Evolutionary conservation across 1,140 invertebrate species (phyloP).

Genomic region (Nebria ingens): DNA sequence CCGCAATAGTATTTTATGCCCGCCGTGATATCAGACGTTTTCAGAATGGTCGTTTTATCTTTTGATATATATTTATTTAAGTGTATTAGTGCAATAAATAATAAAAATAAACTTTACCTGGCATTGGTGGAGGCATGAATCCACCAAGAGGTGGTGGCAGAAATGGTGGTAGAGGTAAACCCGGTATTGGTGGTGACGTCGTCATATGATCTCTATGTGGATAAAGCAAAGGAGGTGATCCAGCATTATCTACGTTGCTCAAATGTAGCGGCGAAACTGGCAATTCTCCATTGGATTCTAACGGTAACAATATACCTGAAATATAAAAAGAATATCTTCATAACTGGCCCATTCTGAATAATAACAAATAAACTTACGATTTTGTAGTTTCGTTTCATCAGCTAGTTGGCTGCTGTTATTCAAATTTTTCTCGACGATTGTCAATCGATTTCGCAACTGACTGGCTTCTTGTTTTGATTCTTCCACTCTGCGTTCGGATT

Average conservation of each 20-base stretch:
- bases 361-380: too few species aligned
- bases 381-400: constrained; percentile 27
- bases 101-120: too few species aligned
- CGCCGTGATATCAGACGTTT: constrained; percentile 29
- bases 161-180: constrained; percentile 31
- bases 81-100: too few species aligned
- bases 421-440: constrained; percentile 44
- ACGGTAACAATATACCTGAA: constrained; percentile 27
- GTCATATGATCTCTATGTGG: constrained; percentile 33
- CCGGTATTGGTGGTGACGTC: constrained; percentile 40
- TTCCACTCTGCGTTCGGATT: constrained; percentile 63
- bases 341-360: too few species aligned
- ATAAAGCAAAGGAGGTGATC: constrained; percentile 38
- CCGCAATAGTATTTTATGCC: constrained; percentile 25
- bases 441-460: constrained; percentile 59
- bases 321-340: too few species aligned
- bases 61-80: too few species aligned
- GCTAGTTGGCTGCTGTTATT: constrained; percentile 28
- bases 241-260: constrained; percentile 36
- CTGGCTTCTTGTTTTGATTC: constrained; percentile 64
- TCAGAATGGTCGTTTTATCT: too few species aligned
- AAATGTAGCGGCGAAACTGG: constrained; percentile 34
- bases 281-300: constrained; percentile 30
- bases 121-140: constrained; percentile 31
- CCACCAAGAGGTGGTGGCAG: constrained; percentile 34